These are phyloP conservation scores for Conus canariensis DNA, from an alignment of 2,888 invertebrate genomes.

Conservation along the genomic window DNA sequence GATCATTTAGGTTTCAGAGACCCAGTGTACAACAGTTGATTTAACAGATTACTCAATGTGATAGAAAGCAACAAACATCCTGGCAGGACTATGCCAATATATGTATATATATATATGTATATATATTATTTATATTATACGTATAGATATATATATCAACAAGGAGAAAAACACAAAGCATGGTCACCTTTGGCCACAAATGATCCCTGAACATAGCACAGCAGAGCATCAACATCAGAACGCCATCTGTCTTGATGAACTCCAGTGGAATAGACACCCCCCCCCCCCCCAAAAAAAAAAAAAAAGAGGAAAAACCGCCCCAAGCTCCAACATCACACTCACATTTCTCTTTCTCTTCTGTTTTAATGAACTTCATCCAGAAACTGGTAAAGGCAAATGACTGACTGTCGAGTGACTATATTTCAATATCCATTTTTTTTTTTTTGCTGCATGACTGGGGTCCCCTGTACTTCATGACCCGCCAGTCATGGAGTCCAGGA, in stretches of 20 bases:
- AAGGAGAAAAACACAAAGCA: constrained; percentile 1
- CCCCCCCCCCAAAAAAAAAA: no score
- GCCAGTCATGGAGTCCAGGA: no score
- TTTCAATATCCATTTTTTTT: no score
- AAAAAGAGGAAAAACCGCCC: no score
- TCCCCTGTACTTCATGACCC: no score
- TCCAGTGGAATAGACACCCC: no score
- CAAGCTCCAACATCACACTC: no score
- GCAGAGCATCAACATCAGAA: not conserved
- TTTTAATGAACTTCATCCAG: no score
- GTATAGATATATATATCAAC: not conserved
- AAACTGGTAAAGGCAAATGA: no score
- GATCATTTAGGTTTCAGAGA: constrained; percentile 19
- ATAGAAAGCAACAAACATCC: constrained; percentile 9
- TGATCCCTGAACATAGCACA: not conserved
- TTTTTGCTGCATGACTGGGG: no score
- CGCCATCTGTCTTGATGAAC: not conserved
- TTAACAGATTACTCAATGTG: not conserved
- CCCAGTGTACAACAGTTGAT: constrained; percentile 3
- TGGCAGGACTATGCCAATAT: not conserved
- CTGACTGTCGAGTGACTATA: no score
- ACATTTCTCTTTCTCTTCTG: no score
- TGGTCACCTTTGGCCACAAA: not conserved
- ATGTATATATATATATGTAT: not conserved
- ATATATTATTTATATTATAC: not conserved